phyloP scores from a whole-genome alignment of 2,888 invertebrate species.

The Lasius fuliginosus region DNA sequence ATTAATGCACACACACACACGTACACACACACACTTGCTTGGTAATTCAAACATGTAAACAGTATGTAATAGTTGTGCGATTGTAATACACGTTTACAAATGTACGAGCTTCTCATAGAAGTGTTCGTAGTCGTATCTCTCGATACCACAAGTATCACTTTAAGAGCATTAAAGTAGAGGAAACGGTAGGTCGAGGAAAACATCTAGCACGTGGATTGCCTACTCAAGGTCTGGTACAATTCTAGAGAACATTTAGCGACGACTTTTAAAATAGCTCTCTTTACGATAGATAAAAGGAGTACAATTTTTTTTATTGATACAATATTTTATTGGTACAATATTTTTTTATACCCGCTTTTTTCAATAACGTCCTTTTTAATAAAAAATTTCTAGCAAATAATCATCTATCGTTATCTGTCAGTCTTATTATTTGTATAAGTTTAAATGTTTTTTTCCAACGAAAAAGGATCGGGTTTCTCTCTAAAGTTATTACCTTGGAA shows the following conservation, averaged over 20 bases:
- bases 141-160: background rate
- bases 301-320: conserved; percentile 2
- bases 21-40: background rate
- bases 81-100: background rate
- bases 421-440: background rate
- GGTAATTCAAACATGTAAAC: conserved; percentile 26
- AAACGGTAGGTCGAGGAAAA: conserved; percentile 22
- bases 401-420: background rate
- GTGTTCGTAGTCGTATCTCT: background rate
- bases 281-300: background rate
- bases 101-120: background rate
- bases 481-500: background rate
- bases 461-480: background rate
- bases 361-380: background rate
- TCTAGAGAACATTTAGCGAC: conserved; percentile 8
- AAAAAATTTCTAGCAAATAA: background rate
- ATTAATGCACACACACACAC: background rate
- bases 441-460: background rate
- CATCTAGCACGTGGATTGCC: background rate
- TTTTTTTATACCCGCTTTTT: background rate
- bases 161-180: background rate
- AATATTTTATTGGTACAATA: no score
- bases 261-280: conserved; percentile 11
- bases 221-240: conserved; percentile 19
- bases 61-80: background rate